Evolutionary conservation across 2,797 vertebrate genomes (phyloP).

Genomic region (Sebastes kiyomatsui): DNA sequence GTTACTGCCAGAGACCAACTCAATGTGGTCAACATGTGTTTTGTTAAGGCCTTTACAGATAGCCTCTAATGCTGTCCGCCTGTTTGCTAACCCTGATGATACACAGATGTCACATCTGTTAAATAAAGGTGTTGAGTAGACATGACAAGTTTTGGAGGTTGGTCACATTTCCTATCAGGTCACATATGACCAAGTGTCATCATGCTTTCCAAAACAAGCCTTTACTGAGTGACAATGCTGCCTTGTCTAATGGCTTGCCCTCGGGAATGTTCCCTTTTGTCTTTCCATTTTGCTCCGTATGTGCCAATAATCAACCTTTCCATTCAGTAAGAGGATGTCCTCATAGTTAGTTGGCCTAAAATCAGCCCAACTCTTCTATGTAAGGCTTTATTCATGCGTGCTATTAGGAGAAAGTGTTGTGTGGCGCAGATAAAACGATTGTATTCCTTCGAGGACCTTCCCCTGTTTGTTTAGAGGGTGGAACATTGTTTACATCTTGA

Average conservation of each 20-base stretch:
- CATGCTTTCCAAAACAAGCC: slow-evolving; percentile 54
- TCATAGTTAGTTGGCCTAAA: slow-evolving; percentile 23
- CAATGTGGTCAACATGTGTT: slow-evolving; percentile 22
- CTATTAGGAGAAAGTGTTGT: slow-evolving; percentile 70
- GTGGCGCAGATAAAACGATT: slow-evolving; percentile 59
- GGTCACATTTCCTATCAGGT: slow-evolving; percentile 24
- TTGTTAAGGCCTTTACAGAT: background rate
- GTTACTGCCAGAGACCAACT: background rate
- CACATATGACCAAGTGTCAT: slow-evolving; percentile 40
- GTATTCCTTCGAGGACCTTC: slow-evolving; percentile 54
- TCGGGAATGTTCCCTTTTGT: slow-evolving; percentile 77
- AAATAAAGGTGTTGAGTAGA: background rate
- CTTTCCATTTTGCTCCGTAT: slow-evolving; percentile 43
- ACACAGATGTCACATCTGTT: background rate
- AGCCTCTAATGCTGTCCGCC: background rate
- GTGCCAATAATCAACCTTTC: slow-evolving; percentile 69
- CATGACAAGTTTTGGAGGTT: slow-evolving; percentile 10
- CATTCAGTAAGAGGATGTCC: slow-evolving; percentile 51
- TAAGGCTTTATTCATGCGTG: slow-evolving; percentile 14
- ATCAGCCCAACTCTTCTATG: background rate
- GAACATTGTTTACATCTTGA: slow-evolving; percentile 69
- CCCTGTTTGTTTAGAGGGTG: slow-evolving; percentile 70
- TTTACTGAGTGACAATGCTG: slow-evolving; percentile 55
- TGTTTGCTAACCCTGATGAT: slow-evolving; percentile 11
- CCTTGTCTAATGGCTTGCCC: slow-evolving; percentile 55